Percentiles rank a stretch among this genome's conserved stretches.
Conservation (phyloP, 2,113 vertebrate genomes). For the human (Homo sapiens) region GRCh38 chr13:74096501-74097000, state of each 20-base stretch:
- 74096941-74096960: not conserved
- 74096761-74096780: not conserved
- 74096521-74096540: slow-evolving; percentile 56
- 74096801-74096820: not conserved
- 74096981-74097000: slow-evolving; percentile 28
- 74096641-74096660: slow-evolving; percentile 65
- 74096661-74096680: slow-evolving; percentile 58
- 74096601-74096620: slow-evolving; percentile 79
- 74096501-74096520: slow-evolving; percentile 54
- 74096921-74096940: not conserved
- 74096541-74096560: slow-evolving; percentile 79
- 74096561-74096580: slow-evolving; percentile 74
- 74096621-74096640: slow-evolving; percentile 81
- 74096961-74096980: not conserved
- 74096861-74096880: not conserved
- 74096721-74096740: not conserved
- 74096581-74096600: slow-evolving; percentile 81
- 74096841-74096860: not conserved
- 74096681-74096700: slow-evolving; percentile 58
- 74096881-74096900: not conserved
- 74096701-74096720: slow-evolving; percentile 52
- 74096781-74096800: not conserved
- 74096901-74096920: not conserved
- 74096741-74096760: not conserved
- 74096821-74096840: not conserved